These are phyloP conservation scores for Amphipyra tragopoginis DNA, from an alignment of 2,888 invertebrate genomes.

Conservation along the genomic window DNA sequence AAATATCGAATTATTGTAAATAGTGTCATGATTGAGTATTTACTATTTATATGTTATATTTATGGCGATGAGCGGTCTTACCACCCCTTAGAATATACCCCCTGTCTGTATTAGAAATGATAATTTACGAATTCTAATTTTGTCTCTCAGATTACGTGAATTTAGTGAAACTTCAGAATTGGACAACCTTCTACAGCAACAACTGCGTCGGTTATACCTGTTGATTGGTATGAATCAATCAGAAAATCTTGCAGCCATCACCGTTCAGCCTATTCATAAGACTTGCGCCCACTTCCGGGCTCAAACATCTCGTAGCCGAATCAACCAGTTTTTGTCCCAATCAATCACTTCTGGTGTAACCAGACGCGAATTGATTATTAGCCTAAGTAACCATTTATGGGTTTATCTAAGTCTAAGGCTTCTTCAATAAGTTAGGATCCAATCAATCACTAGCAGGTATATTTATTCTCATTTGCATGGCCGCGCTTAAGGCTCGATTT, in stretches of 20 bases:
- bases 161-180: slow-evolving; percentile 61
- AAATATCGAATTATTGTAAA: slow-evolving; percentile 51
- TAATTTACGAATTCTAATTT: slow-evolving; percentile 57
- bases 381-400: slow-evolving; percentile 36
- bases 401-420: slow-evolving; percentile 28
- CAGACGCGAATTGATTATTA: slow-evolving; percentile 44
- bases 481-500: slow-evolving; percentile 26
- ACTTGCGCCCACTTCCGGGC: slow-evolving; percentile 45
- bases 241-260: slow-evolving; percentile 34
- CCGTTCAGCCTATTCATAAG: slow-evolving; percentile 10
- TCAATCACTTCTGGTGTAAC: slow-evolving; percentile 44
- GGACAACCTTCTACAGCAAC: slow-evolving; percentile 59
- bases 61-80: slow-evolving; percentile 42
- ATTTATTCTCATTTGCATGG: slow-evolving; percentile 35
- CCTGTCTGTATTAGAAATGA: slow-evolving; percentile 53
- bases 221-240: slow-evolving; percentile 44
- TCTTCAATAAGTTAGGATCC: slow-evolving; percentile 33
- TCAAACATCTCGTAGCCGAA: slow-evolving; percentile 24
- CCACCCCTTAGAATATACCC: background rate
- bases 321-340: slow-evolving; percentile 34
- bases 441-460: slow-evolving; percentile 11
- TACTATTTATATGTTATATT: background rate
- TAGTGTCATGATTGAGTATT: slow-evolving; percentile 39
- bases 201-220: slow-evolving; percentile 58
- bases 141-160: slow-evolving; percentile 62